Conservation (phyloP, 2,113 vertebrate genomes). For the Rhinoderma darwinii region DNA sequence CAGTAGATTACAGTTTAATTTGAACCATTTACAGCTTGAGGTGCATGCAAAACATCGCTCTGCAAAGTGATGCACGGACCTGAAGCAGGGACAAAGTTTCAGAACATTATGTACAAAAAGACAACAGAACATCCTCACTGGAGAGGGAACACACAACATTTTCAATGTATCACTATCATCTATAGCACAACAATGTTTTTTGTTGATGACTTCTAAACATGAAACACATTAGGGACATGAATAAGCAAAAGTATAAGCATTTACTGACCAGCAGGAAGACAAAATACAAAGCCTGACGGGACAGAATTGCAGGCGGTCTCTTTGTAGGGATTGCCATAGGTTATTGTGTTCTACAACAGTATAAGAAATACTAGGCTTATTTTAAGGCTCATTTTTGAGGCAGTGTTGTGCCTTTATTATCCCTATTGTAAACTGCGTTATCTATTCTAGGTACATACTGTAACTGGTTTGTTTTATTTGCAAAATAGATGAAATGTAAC, state of each 20-base stretch:
- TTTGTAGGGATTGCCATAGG: neutral
- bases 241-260: slow-evolving; percentile 19
- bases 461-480: neutral
- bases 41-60: slow-evolving; percentile 44
- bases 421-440: neutral
- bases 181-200: slow-evolving; percentile 10
- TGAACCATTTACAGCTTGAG: slow-evolving; percentile 22
- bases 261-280: slow-evolving; percentile 55
- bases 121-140: slow-evolving; percentile 24
- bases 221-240: slow-evolving; percentile 19
- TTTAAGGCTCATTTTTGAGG: neutral
- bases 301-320: slow-evolving; percentile 23
- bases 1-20: slow-evolving; percentile 52
- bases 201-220: slow-evolving; percentile 17
- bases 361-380: neutral
- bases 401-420: neutral
- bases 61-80: slow-evolving; percentile 47
- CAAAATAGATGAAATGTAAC: neutral
- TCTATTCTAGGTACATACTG: slow-evolving; percentile 1
- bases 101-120: slow-evolving; percentile 51
- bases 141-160: slow-evolving; percentile 19
- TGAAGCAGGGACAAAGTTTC: slow-evolving; percentile 18
- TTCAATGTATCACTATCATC: slow-evolving; percentile 30
- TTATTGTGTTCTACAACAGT: neutral
- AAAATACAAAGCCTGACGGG: slow-evolving; percentile 10